These are phyloP conservation scores for Carabus problematicus DNA, from an alignment of 2,888 invertebrate species.

Conservation along the genomic window DNA sequence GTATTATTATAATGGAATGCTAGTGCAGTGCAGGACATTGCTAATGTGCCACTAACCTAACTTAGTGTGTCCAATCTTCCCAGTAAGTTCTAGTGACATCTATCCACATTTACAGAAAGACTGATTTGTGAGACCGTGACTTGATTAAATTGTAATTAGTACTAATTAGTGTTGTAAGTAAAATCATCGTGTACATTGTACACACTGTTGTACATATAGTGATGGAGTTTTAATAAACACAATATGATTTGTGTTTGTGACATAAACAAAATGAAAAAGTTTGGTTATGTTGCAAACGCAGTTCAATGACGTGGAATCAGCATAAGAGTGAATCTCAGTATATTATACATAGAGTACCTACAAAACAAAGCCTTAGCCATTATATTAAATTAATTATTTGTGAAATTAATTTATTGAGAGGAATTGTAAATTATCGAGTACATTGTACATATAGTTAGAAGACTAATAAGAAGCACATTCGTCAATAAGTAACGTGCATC, in stretches of 20 bases:
- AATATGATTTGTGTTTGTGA: not conserved
- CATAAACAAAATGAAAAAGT: not conserved
- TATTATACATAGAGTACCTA: constrained; percentile 47
- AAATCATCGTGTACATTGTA: constrained; percentile 11
- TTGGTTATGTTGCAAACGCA: not conserved
- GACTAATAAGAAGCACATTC: too few species aligned
- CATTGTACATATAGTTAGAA: too few species aligned
- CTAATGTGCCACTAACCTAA: constrained; percentile 2
- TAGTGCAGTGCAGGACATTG: constrained; percentile 23
- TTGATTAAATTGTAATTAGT: constrained; percentile 31
- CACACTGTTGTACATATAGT: not conserved
- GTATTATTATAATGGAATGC: constrained; percentile 21
- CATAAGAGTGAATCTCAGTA: constrained; percentile 53
- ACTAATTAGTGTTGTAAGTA: constrained; percentile 36
- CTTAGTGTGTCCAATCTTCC: not conserved
- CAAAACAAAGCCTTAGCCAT: constrained; percentile 24
- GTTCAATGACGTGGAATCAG: constrained; percentile 48
- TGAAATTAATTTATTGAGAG: constrained; percentile 39
- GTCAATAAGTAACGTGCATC: not conserved
- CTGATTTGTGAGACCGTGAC: constrained; percentile 34
- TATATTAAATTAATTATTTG: constrained; percentile 38
- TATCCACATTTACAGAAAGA: constrained; percentile 29
- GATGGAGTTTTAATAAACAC: not conserved
- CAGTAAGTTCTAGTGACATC: not conserved
- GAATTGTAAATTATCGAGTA: constrained; percentile 25